Evolutionary conservation across 2,888 invertebrate genomes (phyloP), one percentile per base, ranked within the genome.

Genomic region (Drosophila putrida): DNA sequence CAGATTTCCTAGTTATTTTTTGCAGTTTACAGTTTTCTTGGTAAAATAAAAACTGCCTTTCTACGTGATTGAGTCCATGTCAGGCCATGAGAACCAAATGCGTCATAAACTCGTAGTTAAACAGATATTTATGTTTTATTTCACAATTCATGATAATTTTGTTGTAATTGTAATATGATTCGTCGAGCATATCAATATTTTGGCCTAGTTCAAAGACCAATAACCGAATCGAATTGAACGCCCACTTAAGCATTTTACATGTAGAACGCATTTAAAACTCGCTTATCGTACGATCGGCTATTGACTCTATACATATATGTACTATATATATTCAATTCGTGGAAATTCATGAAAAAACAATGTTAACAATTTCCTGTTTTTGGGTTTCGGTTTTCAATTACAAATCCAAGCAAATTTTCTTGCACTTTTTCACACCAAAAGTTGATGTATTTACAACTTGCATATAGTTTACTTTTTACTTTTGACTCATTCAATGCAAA

Each of bases 361-460:
- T 86, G 71, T 83, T 71, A 75, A 83, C 77, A 86, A 82, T 82
- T 82, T 82, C 82, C 82, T 81, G 82, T 82, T 81, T 35, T 57
- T 49, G 78, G 77, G 72, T 75, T 82, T 57, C 50, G 81, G 77
- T 75, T 75, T 82, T 64, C 75, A 70, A 53, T 82, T 86, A 72
- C 82, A 71, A 65, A 31, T 38, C 28, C 49, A 8, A 59, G 47
- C 63, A 73, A 75, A 70, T 71, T 64, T 44, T 68, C 27, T 58
- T 65, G 41, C 47, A 75, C 53, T 80, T 82, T 78, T 86, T 82
- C 82, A 82, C 82, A 83, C 87, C 87, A 85, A 57, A 57, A 51
- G 10, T 27, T 39, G 13, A 47, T 31, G 33, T 49, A 49, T 15
- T 20, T 49, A 49, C 33, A 73, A 67, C 57, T 67, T 62, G 11